Conservation (phyloP, 2,113 vertebrate genomes). For the Corythaixoides concolor region DNA sequence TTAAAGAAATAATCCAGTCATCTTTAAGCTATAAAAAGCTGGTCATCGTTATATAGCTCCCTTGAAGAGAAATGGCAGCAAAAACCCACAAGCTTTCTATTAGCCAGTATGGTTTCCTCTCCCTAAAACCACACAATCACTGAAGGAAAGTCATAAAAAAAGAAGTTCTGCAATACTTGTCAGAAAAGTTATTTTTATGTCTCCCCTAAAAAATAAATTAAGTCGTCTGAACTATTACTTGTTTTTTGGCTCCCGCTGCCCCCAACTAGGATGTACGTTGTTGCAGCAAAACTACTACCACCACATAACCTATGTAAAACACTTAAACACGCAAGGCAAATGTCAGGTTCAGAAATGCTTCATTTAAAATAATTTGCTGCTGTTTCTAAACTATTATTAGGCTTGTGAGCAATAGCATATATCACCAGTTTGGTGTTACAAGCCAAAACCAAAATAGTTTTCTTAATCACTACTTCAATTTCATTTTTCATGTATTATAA, state of each 20-base stretch:
- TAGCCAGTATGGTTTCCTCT: neutral
- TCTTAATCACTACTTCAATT: slow-evolving; percentile 2
- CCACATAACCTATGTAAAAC: neutral
- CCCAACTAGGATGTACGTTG: neutral
- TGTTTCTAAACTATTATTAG: slow-evolving; percentile 17
- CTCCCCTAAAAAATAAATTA: neutral
- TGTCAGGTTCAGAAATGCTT: slow-evolving; percentile 4
- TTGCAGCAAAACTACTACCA: neutral
- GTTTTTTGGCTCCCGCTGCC: neutral
- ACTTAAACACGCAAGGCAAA: neutral
- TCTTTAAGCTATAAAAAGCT: neutral
- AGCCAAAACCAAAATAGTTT: neutral
- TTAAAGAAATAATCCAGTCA: neutral
- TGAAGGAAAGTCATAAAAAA: neutral
- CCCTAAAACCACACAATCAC: neutral
- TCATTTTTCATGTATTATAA: neutral
- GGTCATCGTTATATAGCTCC: neutral
- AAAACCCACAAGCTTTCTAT: neutral
- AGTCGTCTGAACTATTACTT: neutral
- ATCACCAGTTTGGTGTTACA: neutral
- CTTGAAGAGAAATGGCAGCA: neutral
- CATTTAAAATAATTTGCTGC: neutral
- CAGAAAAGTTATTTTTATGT: neutral
- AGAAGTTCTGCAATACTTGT: neutral
- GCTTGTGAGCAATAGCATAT: neutral